Percentiles rank a stretch among this genome's conserved stretches.
Conservation (phyloP, 2,797 vertebrate species). For the Clarias laeviceps region DNA sequence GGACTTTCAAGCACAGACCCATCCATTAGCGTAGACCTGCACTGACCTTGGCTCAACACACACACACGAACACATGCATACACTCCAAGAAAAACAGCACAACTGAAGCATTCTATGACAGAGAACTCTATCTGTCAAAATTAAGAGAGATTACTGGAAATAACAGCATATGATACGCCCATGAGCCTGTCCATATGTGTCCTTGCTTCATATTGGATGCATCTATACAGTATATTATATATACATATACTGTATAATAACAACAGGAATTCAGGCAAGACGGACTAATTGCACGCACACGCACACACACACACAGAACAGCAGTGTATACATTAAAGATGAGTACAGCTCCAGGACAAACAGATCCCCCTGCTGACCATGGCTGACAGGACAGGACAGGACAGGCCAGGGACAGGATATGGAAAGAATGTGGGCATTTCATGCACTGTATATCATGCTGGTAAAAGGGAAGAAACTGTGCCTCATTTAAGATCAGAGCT, state of each 20-base stretch:
- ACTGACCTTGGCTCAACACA: conserved; percentile 43
- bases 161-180: conserved; percentile 30
- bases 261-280: conserved; percentile 37
- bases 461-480: conserved; percentile 4
- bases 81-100: conserved; percentile 46
- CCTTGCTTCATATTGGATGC: conserved; percentile 35
- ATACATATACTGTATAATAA: conserved; percentile 43
- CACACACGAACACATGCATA: neutral
- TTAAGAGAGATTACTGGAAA: conserved; percentile 26
- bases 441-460: neutral
- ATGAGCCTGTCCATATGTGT: conserved; percentile 35
- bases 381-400: neutral
- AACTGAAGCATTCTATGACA: conserved; percentile 27
- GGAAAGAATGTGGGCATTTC: neutral
- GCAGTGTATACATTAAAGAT: conserved; percentile 36
- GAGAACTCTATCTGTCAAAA: conserved; percentile 40
- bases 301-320: conserved; percentile 1
- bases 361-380: neutral
- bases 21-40: conserved; percentile 50
- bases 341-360: conserved; percentile 15
- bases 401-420: neutral
- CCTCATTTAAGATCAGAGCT: neutral
- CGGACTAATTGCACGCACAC: conserved; percentile 11
- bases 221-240: conserved; percentile 12
- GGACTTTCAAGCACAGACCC: conserved; percentile 32